Base-by-base conservation (phyloP, 2,797 vertebrate species). In the Lepidocolaptes lacrymiger region DNA sequence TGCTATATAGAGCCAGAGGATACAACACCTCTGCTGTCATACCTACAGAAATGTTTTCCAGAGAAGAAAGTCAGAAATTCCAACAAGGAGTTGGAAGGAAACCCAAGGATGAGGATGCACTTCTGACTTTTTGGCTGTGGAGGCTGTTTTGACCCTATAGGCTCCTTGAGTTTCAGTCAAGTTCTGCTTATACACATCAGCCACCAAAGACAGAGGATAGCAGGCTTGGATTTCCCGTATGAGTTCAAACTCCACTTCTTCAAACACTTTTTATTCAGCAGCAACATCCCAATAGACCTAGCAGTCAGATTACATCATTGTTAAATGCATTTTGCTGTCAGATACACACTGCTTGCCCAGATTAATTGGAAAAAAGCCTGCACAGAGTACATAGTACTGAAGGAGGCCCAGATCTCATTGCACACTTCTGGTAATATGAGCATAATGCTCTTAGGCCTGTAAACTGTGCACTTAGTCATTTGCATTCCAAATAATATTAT, bases 291-390 rank as follows among this genome's bases (percentile, higher is more conserved):
- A 6, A 4, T 6, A 69, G 48, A 67, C 21, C 59, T 44, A 79
- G 74, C 34, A 82, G 62, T 88, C 85, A 76, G 76, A 62, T 37
- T 86, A 67, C 37, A 76, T 86, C 74, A 90, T 7, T 1, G 4
- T 85, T 74, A 80, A 67, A 73, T 26, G 59, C 28, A n/a, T 24
- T 79, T 66, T 88, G 26, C 80, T 92, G 68, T 67, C 92, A 94
- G 77, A 49, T n/a, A 56, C 36, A 26, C 0, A 1, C 11, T 82
- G 55, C 71, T 52, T 93, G 55, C 22, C 54, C 59, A 94, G 27
- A 64, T 68, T 68, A 85, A 56, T 61, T 12, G 19, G 14, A 89
- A 56, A 15, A 66, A 69, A 91, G 6, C 39, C 39, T 64, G 44
- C 49, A 63, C 3, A 26, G 39, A 10, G 3, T 28, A 48, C 21